Evolutionary conservation across 2,113 vertebrate species (phyloP).

Genomic region (Galbula dea): DNA sequence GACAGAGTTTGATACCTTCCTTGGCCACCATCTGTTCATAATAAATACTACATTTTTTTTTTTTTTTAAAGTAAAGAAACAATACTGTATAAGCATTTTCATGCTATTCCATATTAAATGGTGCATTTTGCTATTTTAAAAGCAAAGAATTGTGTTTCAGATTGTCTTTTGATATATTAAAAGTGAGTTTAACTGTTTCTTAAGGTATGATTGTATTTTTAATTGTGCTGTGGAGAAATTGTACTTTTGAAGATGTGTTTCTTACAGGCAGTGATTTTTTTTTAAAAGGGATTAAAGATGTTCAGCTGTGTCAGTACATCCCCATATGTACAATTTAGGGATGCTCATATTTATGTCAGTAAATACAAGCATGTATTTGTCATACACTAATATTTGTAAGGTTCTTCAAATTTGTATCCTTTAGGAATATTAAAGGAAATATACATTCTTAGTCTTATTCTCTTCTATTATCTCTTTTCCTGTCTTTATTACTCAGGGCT

Average conservation of each 20-base stretch:
- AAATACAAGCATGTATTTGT: neutral
- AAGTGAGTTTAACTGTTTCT: neutral
- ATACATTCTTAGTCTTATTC: neutral
- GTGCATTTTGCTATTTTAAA: neutral
- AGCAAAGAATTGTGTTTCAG: neutral
- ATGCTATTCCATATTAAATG: neutral
- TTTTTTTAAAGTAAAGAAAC: constrained; percentile 27
- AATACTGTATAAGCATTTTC: neutral
- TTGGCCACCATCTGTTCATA: constrained; percentile 70
- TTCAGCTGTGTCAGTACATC: neutral
- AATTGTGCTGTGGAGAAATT: constrained; percentile 2
- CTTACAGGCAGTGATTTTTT: neutral
- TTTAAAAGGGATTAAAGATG: neutral
- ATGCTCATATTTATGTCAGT: neutral
- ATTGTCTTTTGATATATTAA: neutral
- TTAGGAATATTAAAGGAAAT: neutral
- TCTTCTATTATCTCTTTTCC: neutral
- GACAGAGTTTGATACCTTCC: constrained; percentile 48
- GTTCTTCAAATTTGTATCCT: neutral
- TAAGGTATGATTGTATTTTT: neutral
- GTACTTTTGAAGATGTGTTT: neutral
- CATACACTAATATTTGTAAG: neutral
- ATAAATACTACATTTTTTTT: constrained; percentile 49
- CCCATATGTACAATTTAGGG: neutral
- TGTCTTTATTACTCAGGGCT: neutral